Percentiles rank a stretch among this genome's conserved stretches.
Evolutionary conservation across 2,113 vertebrate genomes (phyloP).

Genomic region (Acrocephalus arundinaceus): DNA sequence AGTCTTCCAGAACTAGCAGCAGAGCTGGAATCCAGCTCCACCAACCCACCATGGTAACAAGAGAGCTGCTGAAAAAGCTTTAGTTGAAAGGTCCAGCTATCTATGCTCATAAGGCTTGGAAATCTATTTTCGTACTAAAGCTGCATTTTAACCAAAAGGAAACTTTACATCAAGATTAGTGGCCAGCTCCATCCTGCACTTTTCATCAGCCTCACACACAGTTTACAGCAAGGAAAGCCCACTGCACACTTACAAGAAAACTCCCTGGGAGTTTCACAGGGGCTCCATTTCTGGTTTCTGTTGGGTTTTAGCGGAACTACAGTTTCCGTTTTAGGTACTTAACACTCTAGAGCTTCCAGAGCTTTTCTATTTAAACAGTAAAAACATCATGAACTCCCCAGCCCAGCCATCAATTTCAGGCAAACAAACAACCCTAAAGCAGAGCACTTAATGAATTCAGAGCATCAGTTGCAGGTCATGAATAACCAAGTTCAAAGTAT

Average conservation of each 20-base stretch:
- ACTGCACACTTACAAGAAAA: neutral
- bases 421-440: neutral
- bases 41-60: neutral
- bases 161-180: neutral
- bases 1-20: neutral
- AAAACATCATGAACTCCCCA: neutral
- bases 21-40: neutral
- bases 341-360: neutral
- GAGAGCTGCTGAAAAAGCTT: neutral
- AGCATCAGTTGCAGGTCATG: neutral
- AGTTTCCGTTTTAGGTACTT: neutral
- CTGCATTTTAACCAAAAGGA: neutral
- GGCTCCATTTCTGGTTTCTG: neutral
- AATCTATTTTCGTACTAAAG: neutral
- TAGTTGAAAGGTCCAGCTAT: neutral
- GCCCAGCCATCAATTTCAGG: neutral
- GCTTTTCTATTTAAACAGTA: neutral
- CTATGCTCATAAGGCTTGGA: neutral
- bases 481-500: slow-evolving; percentile 32
- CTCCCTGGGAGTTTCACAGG: neutral
- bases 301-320: neutral
- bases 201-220: accelerated
- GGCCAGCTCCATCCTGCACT: neutral
- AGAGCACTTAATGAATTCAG: neutral
- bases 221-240: neutral